Base-by-base conservation (phyloP, 2,113 vertebrate species). In the Mellivora capensis region DNA sequence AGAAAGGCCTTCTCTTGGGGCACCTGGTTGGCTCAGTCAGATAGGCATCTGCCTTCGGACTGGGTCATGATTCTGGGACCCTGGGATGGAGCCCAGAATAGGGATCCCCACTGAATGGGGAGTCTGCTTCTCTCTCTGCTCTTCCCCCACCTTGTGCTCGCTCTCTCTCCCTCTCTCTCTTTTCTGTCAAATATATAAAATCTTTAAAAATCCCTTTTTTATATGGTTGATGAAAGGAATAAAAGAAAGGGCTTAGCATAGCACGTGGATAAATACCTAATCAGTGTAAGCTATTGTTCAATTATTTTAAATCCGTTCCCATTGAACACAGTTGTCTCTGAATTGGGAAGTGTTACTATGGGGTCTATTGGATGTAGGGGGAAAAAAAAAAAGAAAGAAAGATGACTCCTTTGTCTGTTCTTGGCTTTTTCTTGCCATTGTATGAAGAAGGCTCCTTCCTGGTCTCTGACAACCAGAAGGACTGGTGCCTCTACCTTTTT, bases 401-500 rank as follows among this genome's bases (percentile, higher is more conserved):
- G 57, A 69, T 4, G 25, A 91, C 47, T 81, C 94, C 8, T 94
- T 39, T 80, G 34, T 85, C 29, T 64, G 2, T 61, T 82, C 67
- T 44, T 90, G 34, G 29, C 10, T 88, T 93, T 94, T 94, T 80
- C 96, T 89, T 59, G 47, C 6, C 44, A 62, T 83, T 82, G 11
- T 72, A 12, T 79, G 47, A 97, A n/a, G 20, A 47, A 21, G 77
- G 37, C 90, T 97, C 72, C 74, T 97, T 95, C 15, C 64, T 95
- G n/a, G 77, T 44, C 52, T 47, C 47, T 69, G 81, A 94, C 49
- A 95, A 71, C 44, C 77, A 97, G 95, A 96, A 97, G 85, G 93
- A 87, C 76, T 72, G 80, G n/a, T 81, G 57, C 54, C 20, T 96
- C 90, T 94, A 98, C 95, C 93, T 97, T 96, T 96, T 94, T 86